Evolutionary conservation across 1,140 invertebrate species (phyloP).

Genomic region (Adelges cooleyi): DNA sequence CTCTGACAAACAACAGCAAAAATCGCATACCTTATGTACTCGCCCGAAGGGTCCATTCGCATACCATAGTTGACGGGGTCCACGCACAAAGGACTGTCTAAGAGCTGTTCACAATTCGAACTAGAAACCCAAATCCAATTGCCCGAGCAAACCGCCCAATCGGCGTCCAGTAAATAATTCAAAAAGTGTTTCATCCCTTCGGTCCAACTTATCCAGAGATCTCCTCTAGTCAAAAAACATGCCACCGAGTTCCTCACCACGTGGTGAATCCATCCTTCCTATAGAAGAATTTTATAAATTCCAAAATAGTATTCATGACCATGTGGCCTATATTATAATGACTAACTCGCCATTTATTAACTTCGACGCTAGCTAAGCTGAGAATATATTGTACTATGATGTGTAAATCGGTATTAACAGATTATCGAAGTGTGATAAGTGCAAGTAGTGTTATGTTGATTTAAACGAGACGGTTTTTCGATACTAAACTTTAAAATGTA

Average conservation of each 20-base stretch:
- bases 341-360: no score
- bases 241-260: conserved; percentile 56
- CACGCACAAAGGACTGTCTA: conserved; percentile 52
- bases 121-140: conserved; percentile 74
- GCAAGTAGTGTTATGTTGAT: no score
- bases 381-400: no score
- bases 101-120: conserved; percentile 54
- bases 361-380: no score
- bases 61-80: conserved; percentile 55
- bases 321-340: no score
- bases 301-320: no score
- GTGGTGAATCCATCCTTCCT: conserved; percentile 62
- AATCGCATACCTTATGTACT: conserved; percentile 56
- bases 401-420: no score
- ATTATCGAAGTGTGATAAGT: no score
- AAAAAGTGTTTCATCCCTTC: conserved; percentile 52
- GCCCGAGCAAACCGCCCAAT: conserved; percentile 61
- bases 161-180: conserved; percentile 57
- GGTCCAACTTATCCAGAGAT: conserved; percentile 62
- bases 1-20: no score
- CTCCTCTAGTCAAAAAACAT: conserved; percentile 59
- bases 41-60: conserved; percentile 55
- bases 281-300: no score
- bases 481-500: no score
- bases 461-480: no score